Evolutionary conservation across 2,113 vertebrate species (phyloP), one percentile per base, ranked within the genome.

Genomic region (Rhinolophus sinicus): DNA sequence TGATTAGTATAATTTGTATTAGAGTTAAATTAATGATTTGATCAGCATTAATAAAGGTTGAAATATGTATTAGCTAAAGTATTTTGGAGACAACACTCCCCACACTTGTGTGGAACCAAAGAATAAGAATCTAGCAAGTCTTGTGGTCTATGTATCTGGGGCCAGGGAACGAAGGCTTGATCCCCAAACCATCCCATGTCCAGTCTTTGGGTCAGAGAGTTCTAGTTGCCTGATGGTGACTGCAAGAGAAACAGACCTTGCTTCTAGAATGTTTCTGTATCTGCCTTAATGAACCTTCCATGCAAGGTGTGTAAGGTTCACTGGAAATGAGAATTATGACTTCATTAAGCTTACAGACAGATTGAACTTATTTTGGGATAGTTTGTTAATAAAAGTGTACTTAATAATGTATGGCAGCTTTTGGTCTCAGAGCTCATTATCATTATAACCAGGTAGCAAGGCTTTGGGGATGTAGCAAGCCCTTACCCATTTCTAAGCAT

Each of bases 371-470:
- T 82, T 84, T 65, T 1, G 15, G 24, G 30, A 93, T 77, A 80
- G 12, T 40, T 21, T 88, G 62, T 18, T 52, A 75, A 69, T 67
- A 67, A 82, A 90, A 78, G 6, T 13, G 1, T 38, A 21, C 50
- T 96, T 92, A 87, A 69, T 80, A 76, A 96, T 58, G 3, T 21
- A 62, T 47, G 56, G 47, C 30, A 92, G 28, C 38, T 75, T 64
- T 88, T 40, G 81, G n/a, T 58, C 30, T 84, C 35, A 87, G 38
- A 70, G 7, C 19, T 73, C 75, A 1, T 93, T 94, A 95, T 78
- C 15, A 62, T 87, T 82, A 82, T 52, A 93, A 84, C 9, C 30
- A 92, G 72, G 75, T 47, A 38, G 47, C 13, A 70, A 88, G 70
- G 38, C 30, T 88, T 44, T 72, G 81, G 76, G 38, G 35, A 40